These are phyloP conservation scores for Carcharodon carcharias DNA, from an alignment of 2,797 vertebrate species.

Conservation along the genomic window DNA sequence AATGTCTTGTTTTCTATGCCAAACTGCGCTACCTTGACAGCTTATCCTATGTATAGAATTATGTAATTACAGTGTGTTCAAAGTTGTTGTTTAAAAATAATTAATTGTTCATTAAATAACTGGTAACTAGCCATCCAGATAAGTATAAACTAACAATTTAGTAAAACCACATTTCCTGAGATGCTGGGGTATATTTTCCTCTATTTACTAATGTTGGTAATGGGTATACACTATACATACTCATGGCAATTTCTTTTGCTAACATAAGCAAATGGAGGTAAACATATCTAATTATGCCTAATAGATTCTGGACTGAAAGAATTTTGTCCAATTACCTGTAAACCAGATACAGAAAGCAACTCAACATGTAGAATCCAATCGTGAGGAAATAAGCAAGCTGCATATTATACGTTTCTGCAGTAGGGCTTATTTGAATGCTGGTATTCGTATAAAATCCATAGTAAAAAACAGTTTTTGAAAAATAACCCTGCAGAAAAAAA, in stretches of 20 bases:
- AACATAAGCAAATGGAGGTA: not conserved
- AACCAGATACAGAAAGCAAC: constrained; percentile 76
- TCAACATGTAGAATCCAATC: constrained; percentile 67
- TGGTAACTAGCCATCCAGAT: not conserved
- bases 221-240: not conserved
- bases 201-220: not conserved
- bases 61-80: too few species aligned
- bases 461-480: constrained; percentile 77
- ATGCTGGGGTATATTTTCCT: not conserved
- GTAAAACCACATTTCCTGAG: not conserved
- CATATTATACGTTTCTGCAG: constrained; percentile 68
- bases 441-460: constrained; percentile 82
- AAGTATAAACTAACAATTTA: not conserved
- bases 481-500: constrained; percentile 70
- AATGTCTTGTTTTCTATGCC: too few species aligned
- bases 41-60: too few species aligned
- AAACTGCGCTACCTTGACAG: too few species aligned
- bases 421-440: constrained; percentile 14
- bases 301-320: not conserved
- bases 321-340: constrained; percentile 65
- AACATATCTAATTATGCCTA: not conserved
- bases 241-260: not conserved
- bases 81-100: too few species aligned
- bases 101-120: too few species aligned
- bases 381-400: constrained; percentile 92